Evolutionary conservation across 2,113 vertebrate genomes (phyloP), one percentile per base, ranked within the genome.

Genomic region (Nanorana parkeri): DNA sequence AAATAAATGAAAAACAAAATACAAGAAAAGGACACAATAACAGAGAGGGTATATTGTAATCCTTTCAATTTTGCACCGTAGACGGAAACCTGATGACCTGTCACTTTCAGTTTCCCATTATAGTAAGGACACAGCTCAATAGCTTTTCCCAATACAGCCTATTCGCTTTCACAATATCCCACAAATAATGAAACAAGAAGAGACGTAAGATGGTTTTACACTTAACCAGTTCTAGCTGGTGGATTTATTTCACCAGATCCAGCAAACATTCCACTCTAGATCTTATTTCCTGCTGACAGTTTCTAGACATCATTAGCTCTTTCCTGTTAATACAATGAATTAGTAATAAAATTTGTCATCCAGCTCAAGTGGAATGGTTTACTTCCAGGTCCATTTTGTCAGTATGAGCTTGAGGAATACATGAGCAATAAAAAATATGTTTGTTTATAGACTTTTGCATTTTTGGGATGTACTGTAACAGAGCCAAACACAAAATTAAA

Each of bases 141-240:
- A 65, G 74, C 47, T 51, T 77, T 77, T 64, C 28, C 73, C 58
- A 76, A 60, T 76, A 65, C 36, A 75, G 60, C 60, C 20, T 75
- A 75, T 61, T 61, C 55, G 72, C 41, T 77, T 77, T 60, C 21
- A 77, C 32, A 52, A 77, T 64, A 52, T 64, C 32, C 58, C 7
- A 52, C 41, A 77, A 51, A 77, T 64, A 65, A 65, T 65, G 36
- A 64, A 77, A 77, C 17, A n/a, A 52, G 58, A 28, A 28, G 19
- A 2, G 29, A 64, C 41, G 41, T 60, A 23, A 4, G 28, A 24
- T 19, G 29, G 32, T 21, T 36, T 17, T 20, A 64, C 15, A 17
- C 64, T 67, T 67, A 67, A 20, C 26, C 60, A 51, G n/a, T 23
- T 61, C 19, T 56, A 60, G 26, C 20, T 10, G 20, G 72, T 56